phyloP scores from a whole-genome alignment of 2,888 invertebrate genomes.

The Cephus nigrinus region DNA sequence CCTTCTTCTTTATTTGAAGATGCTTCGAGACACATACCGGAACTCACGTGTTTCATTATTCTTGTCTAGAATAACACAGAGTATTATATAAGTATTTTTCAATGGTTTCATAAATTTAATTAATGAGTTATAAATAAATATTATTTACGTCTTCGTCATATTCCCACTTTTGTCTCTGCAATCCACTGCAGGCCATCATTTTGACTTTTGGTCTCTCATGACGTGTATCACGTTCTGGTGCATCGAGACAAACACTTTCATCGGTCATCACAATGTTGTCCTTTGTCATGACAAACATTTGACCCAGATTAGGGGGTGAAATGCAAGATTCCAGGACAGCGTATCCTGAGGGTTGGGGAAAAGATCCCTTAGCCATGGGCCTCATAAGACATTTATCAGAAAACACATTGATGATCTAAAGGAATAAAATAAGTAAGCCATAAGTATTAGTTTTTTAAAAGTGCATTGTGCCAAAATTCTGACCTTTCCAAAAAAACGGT shows the following conservation, averaged over 20 bases:
- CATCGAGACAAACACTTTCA: conserved; percentile 87
- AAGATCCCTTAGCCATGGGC: conserved; percentile 71
- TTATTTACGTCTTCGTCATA: conserved; percentile 68
- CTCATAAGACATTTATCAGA: conserved; percentile 74
- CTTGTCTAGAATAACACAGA: conserved; percentile 62
- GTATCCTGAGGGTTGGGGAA: conserved; percentile 78
- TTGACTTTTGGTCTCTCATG: conserved; percentile 74
- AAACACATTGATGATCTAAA: conserved; percentile 69
- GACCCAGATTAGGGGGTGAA: conserved; percentile 71
- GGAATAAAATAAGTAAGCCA: conserved; percentile 13
- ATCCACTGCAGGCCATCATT: conserved; percentile 79
- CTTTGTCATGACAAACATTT: conserved; percentile 78
- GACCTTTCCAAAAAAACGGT: conserved; percentile 89
- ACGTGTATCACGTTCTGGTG: conserved; percentile 68
- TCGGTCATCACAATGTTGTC: conserved; percentile 85
- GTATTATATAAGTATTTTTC: not conserved
- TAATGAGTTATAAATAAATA: conserved; percentile 2
- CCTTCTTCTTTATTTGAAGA: conserved; percentile 67
- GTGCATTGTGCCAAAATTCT: not conserved
- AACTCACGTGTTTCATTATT: conserved; percentile 69
- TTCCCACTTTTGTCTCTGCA: conserved; percentile 77
- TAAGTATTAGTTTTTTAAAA: not conserved
- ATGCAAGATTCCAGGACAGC: conserved; percentile 77
- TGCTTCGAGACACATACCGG: conserved; percentile 72
- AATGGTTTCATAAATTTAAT: conserved; percentile 5